A percentile compares a stretch with the other conserved stretches of the same genome.
phyloP scores from a whole-genome alignment of 2,888 invertebrate genomes.

The Polyommatus icarus region DNA sequence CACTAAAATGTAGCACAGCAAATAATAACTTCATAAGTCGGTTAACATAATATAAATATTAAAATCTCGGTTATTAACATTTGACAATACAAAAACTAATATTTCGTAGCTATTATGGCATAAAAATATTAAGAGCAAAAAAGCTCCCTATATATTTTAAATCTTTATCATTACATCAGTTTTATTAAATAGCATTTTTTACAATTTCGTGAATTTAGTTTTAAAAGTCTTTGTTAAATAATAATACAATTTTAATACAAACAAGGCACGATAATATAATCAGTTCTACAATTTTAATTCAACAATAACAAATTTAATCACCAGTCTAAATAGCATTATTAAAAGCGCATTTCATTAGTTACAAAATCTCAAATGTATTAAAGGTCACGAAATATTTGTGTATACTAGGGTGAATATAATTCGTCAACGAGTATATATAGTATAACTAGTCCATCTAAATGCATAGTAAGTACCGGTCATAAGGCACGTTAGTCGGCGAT shows the following conservation, averaged over 20 bases:
- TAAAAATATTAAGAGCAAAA: neutral
- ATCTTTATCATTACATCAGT: neutral
- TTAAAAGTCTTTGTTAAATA: neutral
- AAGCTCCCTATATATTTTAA: neutral
- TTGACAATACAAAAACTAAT: neutral
- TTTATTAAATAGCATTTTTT: neutral
- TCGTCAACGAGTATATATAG: neutral
- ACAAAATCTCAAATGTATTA: neutral
- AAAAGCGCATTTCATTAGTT: neutral
- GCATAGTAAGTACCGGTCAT: neutral
- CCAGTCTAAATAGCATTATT: neutral
- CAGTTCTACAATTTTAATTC: neutral
- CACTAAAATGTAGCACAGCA: constrained; percentile 10
- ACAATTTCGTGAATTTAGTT: neutral
- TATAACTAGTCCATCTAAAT: neutral
- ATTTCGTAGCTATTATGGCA: neutral
- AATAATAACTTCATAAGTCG: neutral
- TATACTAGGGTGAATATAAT: neutral
- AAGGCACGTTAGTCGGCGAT: constrained; percentile 36
- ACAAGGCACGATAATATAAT: neutral
- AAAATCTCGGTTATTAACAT: neutral
- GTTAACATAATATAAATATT: neutral
- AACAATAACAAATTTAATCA: neutral
- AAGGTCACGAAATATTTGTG: neutral
- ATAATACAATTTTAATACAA: constrained; percentile 13